Percentiles rank a stretch among this genome's conserved stretches.
Conservation (phyloP, 2,888 invertebrate species). For the Leptinotarsa rubiginosa region DNA sequence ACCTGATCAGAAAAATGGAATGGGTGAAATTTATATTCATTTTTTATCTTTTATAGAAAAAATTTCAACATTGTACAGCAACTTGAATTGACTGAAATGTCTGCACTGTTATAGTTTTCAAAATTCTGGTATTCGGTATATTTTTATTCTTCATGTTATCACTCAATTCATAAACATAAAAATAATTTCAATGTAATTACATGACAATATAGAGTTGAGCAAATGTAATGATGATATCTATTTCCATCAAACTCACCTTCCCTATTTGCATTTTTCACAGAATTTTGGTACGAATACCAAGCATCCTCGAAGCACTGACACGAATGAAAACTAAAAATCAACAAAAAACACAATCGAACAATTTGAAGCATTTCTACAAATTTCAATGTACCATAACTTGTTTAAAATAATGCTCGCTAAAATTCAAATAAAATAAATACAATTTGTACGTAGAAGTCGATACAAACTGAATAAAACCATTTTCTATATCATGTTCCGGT, state of each 20-base stretch:
- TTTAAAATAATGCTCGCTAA: background rate
- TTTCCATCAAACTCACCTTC: slow-evolving; percentile 62
- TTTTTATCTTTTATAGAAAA: too few species aligned
- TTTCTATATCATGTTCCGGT: background rate
- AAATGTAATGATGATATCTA: background rate
- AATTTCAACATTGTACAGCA: too few species aligned
- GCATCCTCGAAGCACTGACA: slow-evolving; percentile 39
- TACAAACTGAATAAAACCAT: background rate
- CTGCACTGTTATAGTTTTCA: too few species aligned
- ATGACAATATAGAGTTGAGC: background rate
- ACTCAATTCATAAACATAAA: too few species aligned
- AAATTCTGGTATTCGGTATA: too few species aligned
- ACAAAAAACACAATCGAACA: slow-evolving; percentile 33
- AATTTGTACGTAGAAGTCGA: background rate
- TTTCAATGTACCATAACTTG: slow-evolving; percentile 4
- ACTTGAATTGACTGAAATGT: too few species aligned
- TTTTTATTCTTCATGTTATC: too few species aligned
- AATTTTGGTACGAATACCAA: slow-evolving; percentile 63
- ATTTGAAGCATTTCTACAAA: slow-evolving; percentile 40
- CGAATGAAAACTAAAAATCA: slow-evolving; percentile 36
- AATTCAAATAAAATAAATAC: background rate
- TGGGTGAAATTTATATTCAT: too few species aligned
- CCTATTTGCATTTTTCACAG: slow-evolving; percentile 61
- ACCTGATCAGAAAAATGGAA: too few species aligned
- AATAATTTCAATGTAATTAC: too few species aligned